phyloP scores from a whole-genome alignment of 2,113 vertebrate genomes.

The Alethe castanea region DNA sequence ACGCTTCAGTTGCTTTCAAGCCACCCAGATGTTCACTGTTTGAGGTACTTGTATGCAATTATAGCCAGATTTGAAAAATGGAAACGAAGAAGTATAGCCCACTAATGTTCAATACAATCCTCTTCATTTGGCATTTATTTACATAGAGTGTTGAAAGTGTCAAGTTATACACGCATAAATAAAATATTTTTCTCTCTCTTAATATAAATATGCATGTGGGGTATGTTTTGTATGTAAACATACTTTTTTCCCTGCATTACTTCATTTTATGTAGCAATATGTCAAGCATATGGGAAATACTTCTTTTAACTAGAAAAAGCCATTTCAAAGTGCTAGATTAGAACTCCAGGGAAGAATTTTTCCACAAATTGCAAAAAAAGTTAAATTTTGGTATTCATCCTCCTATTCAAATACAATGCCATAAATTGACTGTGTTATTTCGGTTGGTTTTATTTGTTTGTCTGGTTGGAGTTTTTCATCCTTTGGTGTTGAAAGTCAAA shows the following conservation, averaged over 20 bases:
- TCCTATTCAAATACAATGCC: background rate
- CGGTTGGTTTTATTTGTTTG: background rate
- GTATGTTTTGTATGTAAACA: conserved; percentile 10
- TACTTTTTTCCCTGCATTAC: background rate
- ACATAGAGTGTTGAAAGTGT: background rate
- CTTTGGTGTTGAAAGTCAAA: background rate
- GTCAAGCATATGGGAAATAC: conserved; percentile 17
- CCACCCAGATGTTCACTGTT: conserved; percentile 27
- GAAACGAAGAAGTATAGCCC: background rate
- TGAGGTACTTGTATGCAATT: background rate
- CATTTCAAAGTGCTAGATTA: background rate
- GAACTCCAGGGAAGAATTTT: background rate
- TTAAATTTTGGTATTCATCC: background rate
- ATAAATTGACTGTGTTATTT: background rate
- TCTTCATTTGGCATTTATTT: conserved; percentile 42
- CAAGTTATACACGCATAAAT: background rate
- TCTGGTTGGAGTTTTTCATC: background rate
- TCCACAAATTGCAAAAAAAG: background rate
- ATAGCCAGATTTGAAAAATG: conserved; percentile 9
- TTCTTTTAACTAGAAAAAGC: background rate
- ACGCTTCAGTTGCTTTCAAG: background rate
- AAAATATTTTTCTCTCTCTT: conserved; percentile 11
- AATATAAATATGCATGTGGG: conserved; percentile 13
- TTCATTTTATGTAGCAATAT: background rate
- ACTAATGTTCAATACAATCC: background rate